Evolutionary conservation across 2,797 vertebrate species (phyloP), one percentile per base, ranked within the genome.

Genomic region (Gymnodraco acuticeps): DNA sequence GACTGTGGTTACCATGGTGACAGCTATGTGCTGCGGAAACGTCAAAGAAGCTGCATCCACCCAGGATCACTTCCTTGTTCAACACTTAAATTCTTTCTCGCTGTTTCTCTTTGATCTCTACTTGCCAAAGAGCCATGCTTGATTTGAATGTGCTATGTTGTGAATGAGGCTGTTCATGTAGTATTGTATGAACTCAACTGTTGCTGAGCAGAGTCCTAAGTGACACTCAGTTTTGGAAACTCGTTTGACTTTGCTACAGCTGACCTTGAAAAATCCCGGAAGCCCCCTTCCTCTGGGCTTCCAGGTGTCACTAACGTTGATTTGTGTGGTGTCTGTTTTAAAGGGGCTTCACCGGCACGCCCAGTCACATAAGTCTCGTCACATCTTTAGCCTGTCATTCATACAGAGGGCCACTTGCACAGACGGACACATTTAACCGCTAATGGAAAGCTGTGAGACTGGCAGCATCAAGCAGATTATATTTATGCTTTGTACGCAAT

Each of bases 1-100:
- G 91, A 90, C 92, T 82, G 86, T 56, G 92, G 95, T 95, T 95
- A 77, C 94, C 93, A 96, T 95, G 92, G 95, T 87, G 94, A 95
- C 93, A 92, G 91, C 91, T 91, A 89, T 93, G 92, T 84, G 91
- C 94, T 93, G 93, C 85, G 68, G 89, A 93, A 95, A 94, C 89
- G 83, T 93, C 88, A 93, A 93, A 91, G 89, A 38, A 90, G 91
- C 88, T 15, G 58, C 85, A 91, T 93, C 87, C 89, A 80, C 89
- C 79, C 87, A 79, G 88, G 88, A 89, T 87, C 83, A 91, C 82
- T 92, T 93, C 85, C 89, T 91, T 87, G 84, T 93, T 92, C 87
- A 89, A 87, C 89, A 79, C 89, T 90, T 84, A 65, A 70, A 85
- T 78, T 74, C 70, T 61, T 77, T 65, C 45, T 72, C 4, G 41